Base-by-base conservation (phyloP, 2,113 vertebrate species). In the Stigmatopora nigra region DNA sequence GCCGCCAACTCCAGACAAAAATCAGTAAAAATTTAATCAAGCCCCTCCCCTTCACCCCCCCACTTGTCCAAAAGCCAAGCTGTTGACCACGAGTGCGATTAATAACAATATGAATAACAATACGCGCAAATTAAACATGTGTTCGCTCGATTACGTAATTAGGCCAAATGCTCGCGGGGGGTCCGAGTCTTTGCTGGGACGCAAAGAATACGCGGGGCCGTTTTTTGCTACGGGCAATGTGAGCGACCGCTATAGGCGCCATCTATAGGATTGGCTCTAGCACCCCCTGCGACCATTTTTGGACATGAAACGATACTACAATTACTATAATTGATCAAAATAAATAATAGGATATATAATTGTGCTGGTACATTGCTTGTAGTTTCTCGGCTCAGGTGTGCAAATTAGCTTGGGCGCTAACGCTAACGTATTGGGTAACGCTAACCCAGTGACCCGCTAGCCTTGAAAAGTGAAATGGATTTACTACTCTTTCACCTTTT, bases 11-110 rank as follows among this genome's bases (percentile, higher is more conserved):
- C 41, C 87, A 90, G 89, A 88, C 89, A 89, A 88, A 83, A 86
- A 89, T 89, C 86, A 83, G 89, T 90, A 83, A 71, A 76, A 83
- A 75, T 4, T 80, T 80, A 85, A 87, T 84, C 81, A 67, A 72
- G 10, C 55, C 45, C 52, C 48, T 59, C 56, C 68, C 72, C 58
- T 49, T 64, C 19, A 2, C n/a, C 7, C 49, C 59, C 47, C 55
- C 52, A 61, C n/a, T 52, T 67, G 71, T 57, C 48, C 61, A 9
- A 45, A 46, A 16, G 48, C 67, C 76, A 79, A 88, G 78, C 83
- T 90, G 86, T 69, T 76, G 67, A 68, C 52, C 49, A 55, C 16
- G 52, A 68, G 48, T 71, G 52, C 76, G 76, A 82, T 68, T 78
- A 82, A 77, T 77, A 75, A 69, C 48, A 31, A 2, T 65, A 73